Base-by-base conservation (phyloP, 1,140 invertebrate species). In the Caenorhabditis latens region DNA sequence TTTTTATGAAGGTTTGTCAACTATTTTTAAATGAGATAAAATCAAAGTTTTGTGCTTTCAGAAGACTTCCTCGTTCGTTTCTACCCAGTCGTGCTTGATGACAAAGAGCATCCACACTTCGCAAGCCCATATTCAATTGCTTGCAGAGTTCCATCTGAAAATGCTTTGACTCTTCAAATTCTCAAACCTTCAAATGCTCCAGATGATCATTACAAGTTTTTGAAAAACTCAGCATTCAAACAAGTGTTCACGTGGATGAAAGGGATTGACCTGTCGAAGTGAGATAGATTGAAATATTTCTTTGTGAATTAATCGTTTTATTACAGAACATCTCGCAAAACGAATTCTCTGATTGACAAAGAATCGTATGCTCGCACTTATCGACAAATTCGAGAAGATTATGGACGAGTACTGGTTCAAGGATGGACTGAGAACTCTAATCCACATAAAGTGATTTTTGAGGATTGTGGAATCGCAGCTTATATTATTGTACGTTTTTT, bases 401-500 rank as follows among this genome's bases (percentile, higher is more conserved):
- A 43, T 58, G 83, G 58, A 14, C 21, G 58, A 42, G 6, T 0
- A 32, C 16, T 87, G 48, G 24, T 67, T 40, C 16, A 87, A 65
- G 40, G n/a, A 32, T 84, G 86, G 82, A 71, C 86, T 2, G 86
- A 87, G 21, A 84, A 87, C 16, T 86, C 83, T 4, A 53, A 87
- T 71, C 96, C 97, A 16, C 91, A 95, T 57, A 99, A 99, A 93
- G 98, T 96, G 94, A 96, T 99, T 8, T 97, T 96, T 94, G 97
- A 99, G 94, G 98, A 99, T 93, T 94, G 99, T 86, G 96, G 96
- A 8, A 99, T 99, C 90, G 96, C 97, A 19, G 94, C 96, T 3
- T 99, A 99, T 93, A 93, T 99, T 21, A 93, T 98, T 46, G 93
- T 32, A 32, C 32, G 32, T 32, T 32, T 32, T 96, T 53, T 91